These are phyloP conservation scores for Myiozetetes cayanensis DNA, from an alignment of 2,113 vertebrate species.

Conservation along the genomic window DNA sequence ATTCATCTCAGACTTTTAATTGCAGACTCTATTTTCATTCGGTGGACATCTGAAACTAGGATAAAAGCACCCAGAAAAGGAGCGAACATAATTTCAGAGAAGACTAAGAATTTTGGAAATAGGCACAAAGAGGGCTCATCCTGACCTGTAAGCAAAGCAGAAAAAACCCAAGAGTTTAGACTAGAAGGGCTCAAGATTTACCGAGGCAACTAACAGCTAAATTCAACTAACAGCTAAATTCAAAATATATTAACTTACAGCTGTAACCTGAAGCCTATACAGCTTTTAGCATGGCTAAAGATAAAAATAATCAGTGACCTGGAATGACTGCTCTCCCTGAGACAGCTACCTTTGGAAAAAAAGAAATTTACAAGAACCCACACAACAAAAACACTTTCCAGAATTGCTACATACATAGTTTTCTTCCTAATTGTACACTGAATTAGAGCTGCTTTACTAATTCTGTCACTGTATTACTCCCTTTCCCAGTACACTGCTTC, in stretches of 20 bases:
- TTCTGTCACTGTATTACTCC: neutral
- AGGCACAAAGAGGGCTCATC: neutral
- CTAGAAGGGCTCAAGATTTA: neutral
- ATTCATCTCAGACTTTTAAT: neutral
- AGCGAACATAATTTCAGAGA: neutral
- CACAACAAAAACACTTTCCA: neutral
- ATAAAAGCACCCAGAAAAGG: neutral
- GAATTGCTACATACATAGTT: neutral
- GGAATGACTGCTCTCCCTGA: constrained; percentile 14
- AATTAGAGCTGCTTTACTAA: constrained; percentile 12
- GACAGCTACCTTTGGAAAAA: neutral
- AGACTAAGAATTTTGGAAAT: neutral
- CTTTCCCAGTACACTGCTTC: neutral
- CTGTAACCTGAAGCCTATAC: constrained; percentile 9
- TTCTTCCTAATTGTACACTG: neutral
- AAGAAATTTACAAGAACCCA: neutral
- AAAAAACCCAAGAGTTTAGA: neutral
- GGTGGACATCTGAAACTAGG: neutral
- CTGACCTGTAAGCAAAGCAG: neutral
- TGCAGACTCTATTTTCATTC: neutral
- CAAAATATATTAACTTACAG: constrained; percentile 30
- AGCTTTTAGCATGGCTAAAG: constrained; percentile 1
- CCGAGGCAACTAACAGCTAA: neutral
- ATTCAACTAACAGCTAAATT: constrained; percentile 30
- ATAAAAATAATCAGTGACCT: constrained; percentile 48